Conservation (phyloP, 2,113 vertebrate species). For the Salvelinus namaycush region DNA sequence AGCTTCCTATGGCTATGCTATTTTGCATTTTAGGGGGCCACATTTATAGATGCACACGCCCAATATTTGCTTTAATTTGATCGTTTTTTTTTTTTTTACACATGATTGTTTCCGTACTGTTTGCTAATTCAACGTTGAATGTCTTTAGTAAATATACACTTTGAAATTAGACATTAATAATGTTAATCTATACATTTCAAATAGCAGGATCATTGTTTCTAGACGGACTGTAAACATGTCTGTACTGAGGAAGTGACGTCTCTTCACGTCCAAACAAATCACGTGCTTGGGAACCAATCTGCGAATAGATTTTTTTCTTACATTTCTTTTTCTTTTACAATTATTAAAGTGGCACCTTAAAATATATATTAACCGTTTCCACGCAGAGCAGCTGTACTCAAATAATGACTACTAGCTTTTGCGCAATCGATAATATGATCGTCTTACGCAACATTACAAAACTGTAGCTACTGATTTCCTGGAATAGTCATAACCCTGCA, state of each 20-base stretch:
- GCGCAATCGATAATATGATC: background rate
- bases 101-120: background rate
- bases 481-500: background rate
- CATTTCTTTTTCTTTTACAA: too few relatives aligned
- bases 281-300: background rate
- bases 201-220: background rate
- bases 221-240: background rate
- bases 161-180: background rate
- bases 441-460: background rate
- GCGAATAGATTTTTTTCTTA: too few relatives aligned
- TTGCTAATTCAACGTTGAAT: background rate
- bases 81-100: background rate
- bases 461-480: background rate
- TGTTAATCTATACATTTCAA: too few relatives aligned
- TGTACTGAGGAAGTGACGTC: background rate
- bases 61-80: background rate
- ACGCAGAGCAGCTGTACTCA: background rate
- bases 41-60: conserved; percentile 7
- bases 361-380: background rate
- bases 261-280: background rate
- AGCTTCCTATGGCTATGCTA: background rate
- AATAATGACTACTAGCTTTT: background rate
- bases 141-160: background rate
- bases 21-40: background rate
- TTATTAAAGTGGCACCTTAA: background rate